Evolutionary conservation across 2,113 vertebrate species (phyloP).

Genomic region (Coptodon bakossiorum): DNA sequence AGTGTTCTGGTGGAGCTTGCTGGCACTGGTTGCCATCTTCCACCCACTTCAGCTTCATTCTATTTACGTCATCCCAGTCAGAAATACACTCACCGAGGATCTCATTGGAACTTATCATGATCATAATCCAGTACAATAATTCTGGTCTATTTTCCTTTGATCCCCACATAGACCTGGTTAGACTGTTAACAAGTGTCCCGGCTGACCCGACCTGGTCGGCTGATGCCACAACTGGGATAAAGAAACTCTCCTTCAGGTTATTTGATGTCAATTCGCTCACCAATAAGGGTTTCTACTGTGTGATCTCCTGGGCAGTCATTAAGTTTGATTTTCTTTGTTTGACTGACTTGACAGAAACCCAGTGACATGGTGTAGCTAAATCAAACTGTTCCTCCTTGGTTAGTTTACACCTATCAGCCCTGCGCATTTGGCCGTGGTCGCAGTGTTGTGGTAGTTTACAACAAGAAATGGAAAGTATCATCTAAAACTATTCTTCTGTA

Average conservation of each 20-base stretch:
- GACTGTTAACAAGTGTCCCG: background rate
- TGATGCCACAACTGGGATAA: background rate
- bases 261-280: background rate
- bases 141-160: background rate
- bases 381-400: background rate
- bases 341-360: background rate
- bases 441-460: background rate
- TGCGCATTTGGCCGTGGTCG: background rate
- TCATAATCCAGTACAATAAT: too few relatives aligned
- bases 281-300: background rate
- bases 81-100: too few relatives aligned
- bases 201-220: background rate
- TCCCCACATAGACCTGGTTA: background rate
- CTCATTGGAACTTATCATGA: too few relatives aligned
- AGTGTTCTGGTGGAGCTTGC: background rate
- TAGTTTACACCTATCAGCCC: background rate
- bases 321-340: background rate
- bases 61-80: too few relatives aligned
- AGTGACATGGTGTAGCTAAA: background rate
- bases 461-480: background rate
- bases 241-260: background rate
- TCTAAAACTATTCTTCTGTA: background rate
- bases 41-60: background rate
- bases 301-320: background rate
- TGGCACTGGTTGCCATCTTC: background rate